phyloP scores from a whole-genome alignment of 2,888 invertebrate genomes.

The Vanessa cardui region DNA sequence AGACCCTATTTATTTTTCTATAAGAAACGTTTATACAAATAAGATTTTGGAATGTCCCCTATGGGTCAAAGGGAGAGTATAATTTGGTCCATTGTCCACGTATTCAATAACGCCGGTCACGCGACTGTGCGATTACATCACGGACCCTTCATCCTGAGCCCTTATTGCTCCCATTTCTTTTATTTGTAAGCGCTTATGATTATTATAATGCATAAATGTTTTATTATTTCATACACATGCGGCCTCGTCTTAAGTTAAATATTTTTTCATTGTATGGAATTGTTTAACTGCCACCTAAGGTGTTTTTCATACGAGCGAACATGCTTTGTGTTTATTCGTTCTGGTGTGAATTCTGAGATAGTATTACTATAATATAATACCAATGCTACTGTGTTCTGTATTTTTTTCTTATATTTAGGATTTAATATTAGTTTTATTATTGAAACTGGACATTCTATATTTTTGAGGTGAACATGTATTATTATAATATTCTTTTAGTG shows the following conservation, averaged over 20 bases:
- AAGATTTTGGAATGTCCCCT: slow-evolving; percentile 21
- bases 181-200: slow-evolving; percentile 28
- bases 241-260: not conserved
- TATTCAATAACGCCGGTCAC: slow-evolving; percentile 42
- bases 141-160: slow-evolving; percentile 32
- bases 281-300: not conserved
- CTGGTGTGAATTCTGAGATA: no score
- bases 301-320: no score
- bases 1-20: slow-evolving; percentile 12
- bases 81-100: slow-evolving; percentile 36
- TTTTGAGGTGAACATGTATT: no score
- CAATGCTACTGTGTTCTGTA: no score
- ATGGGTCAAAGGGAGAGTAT: slow-evolving; percentile 34
- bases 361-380: no score
- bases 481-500: no score
- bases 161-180: slow-evolving; percentile 25
- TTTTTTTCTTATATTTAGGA: no score
- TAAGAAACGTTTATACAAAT: slow-evolving; percentile 16
- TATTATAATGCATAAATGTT: slow-evolving; percentile 25
- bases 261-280: not conserved
- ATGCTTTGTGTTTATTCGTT: no score
- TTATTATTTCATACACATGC: slow-evolving; percentile 11
- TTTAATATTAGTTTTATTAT: no score
- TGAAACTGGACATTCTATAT: no score
- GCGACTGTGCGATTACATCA: slow-evolving; percentile 37